Conservation (phyloP, 2,797 vertebrate species). For the Gambusia yucatana region DNA sequence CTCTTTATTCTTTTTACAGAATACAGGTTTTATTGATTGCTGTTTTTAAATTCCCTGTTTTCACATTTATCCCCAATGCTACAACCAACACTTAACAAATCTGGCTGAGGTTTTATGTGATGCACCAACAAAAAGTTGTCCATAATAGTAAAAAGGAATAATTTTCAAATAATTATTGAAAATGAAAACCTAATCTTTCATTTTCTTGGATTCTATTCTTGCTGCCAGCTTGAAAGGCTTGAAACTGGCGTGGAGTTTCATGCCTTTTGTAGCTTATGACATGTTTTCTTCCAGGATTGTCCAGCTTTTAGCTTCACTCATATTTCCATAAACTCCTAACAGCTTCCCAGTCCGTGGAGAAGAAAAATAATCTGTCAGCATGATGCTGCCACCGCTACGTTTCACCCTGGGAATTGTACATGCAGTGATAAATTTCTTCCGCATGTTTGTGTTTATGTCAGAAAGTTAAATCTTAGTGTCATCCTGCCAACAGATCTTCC, state of each 20-base stretch:
- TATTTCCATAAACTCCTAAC: neutral
- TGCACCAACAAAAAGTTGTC: neutral
- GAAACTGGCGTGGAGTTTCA: neutral
- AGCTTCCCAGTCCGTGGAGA: neutral
- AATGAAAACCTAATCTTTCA: neutral
- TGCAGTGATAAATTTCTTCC: neutral
- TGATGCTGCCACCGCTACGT: neutral
- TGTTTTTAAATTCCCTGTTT: neutral
- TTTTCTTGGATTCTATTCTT: neutral
- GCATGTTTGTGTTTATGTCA: neutral
- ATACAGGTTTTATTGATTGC: neutral
- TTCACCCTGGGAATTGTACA: neutral
- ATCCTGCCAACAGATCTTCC: neutral
- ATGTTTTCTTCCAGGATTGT: neutral
- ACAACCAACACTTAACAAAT: neutral
- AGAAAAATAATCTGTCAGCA: neutral
- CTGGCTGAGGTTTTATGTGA: neutral
- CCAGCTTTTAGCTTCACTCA: neutral
- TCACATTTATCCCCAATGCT: neutral
- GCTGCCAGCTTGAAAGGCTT: neutral
- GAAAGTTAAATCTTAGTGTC: neutral
- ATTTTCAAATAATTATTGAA: neutral
- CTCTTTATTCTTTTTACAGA: slow-evolving; percentile 1
- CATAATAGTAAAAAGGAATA: neutral
- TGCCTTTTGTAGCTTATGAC: neutral